These are phyloP conservation scores for Zonitis immaculata DNA, from an alignment of 2,888 invertebrate genomes.

Conservation along the genomic window DNA sequence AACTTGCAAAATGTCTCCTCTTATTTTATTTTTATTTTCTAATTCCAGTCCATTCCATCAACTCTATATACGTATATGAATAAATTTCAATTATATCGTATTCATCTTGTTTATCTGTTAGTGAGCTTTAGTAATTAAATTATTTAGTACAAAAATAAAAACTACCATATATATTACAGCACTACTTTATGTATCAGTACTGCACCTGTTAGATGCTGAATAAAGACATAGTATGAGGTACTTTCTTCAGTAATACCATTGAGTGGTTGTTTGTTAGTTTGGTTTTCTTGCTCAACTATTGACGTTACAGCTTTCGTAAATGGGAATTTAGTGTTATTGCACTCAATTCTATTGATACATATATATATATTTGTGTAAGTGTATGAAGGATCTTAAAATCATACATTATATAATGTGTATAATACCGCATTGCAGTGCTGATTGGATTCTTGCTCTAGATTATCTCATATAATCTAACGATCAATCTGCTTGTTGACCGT, in stretches of 20 bases:
- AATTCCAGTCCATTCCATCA: constrained; percentile 29
- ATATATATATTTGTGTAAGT: not conserved
- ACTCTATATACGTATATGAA: too few species aligned
- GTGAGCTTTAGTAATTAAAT: constrained; percentile 30
- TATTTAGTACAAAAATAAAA: too few species aligned
- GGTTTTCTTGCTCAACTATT: constrained; percentile 5
- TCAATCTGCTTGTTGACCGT: not conserved
- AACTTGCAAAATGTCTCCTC: too few species aligned
- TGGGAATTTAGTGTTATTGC: constrained; percentile 21
- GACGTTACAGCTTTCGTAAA: constrained; percentile 14
- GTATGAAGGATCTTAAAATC: not conserved
- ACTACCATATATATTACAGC: too few species aligned
- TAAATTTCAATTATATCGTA: constrained; percentile 35
- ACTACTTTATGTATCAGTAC: too few species aligned
- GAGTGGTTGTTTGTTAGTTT: constrained; percentile 16
- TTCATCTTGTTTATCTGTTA: constrained; percentile 34
- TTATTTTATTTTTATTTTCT: too few species aligned
- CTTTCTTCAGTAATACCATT: constrained; percentile 10
- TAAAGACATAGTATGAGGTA: too few species aligned
- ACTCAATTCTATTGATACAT: constrained; percentile 17
- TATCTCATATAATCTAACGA: not conserved
- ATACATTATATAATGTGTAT: not conserved
- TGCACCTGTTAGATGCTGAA: too few species aligned
- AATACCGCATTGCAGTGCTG: not conserved
- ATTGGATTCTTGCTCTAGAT: not conserved